phyloP scores from a whole-genome alignment of 1,140 invertebrate species.

The Metaphire vulgaris region DNA sequence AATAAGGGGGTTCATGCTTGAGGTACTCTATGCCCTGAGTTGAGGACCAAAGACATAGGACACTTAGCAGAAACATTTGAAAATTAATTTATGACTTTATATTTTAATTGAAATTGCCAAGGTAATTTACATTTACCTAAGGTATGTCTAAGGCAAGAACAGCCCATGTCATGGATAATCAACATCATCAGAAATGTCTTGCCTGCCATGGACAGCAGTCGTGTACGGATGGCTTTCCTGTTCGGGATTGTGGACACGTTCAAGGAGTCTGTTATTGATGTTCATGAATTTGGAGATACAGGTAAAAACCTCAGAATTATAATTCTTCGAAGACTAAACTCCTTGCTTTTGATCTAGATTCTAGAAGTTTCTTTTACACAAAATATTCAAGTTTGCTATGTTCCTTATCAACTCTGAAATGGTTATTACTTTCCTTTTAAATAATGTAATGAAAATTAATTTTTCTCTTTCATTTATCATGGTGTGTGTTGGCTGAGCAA shows the following conservation, averaged over 20 bases:
- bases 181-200: conserved; percentile 41
- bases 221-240: conserved; percentile 40
- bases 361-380: not conserved
- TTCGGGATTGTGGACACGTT: conserved; percentile 46
- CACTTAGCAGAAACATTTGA: no score
- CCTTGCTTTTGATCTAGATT: not conserved
- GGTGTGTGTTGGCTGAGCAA: no score
- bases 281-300: conserved; percentile 45
- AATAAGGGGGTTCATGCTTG: no score
- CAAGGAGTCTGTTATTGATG: conserved; percentile 44
- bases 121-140: no score
- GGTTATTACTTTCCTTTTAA: not conserved
- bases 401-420: not conserved
- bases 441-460: not conserved
- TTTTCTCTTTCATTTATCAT: not conserved
- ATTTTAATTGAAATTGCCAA: no score
- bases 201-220: conserved; percentile 40
- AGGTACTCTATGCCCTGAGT: no score
- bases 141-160: conserved; percentile 47
- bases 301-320: conserved; percentile 35
- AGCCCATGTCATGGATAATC: conserved; percentile 41
- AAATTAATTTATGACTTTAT: no score
- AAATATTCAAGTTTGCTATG: not conserved
- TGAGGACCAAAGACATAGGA: no score
- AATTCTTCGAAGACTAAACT: no score